Conservation (phyloP, 2,113 vertebrate genomes). For the Labeo rohita region DNA sequence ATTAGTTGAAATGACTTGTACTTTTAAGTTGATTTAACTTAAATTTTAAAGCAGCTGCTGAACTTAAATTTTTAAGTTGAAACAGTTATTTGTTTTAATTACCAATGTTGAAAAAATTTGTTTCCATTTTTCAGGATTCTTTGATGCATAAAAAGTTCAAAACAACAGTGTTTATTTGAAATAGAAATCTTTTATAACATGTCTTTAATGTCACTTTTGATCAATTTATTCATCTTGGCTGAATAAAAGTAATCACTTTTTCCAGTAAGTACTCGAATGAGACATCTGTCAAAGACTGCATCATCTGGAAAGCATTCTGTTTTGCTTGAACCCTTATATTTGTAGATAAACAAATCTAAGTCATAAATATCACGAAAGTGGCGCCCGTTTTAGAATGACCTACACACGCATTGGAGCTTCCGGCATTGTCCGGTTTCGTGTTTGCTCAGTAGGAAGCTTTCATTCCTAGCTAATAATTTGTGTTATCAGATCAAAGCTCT, state of each 20-base stretch:
- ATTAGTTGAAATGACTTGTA: too few species aligned
- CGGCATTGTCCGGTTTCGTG: neutral
- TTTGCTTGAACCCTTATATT: neutral
- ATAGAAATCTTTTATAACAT: neutral
- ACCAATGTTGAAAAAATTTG: too few species aligned
- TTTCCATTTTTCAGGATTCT: too few species aligned
- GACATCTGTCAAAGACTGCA: neutral
- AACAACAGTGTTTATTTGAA: too few species aligned
- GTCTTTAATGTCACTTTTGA: neutral
- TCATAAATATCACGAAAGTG: neutral
- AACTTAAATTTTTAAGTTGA: too few species aligned
- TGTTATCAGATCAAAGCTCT: conserved; percentile 44
- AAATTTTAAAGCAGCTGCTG: too few species aligned
- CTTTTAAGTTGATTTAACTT: too few species aligned
- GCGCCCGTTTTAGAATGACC: neutral
- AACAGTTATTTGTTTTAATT: too few species aligned
- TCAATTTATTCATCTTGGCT: neutral
- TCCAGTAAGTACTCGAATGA: too few species aligned
- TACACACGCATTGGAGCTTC: conserved; percentile 1
- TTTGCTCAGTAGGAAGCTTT: conserved; percentile 3
- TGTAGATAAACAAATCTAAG: neutral
- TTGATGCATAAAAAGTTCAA: too few species aligned
- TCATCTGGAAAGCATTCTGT: neutral
- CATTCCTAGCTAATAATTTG: conserved; percentile 38
- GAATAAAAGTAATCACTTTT: neutral